These are phyloP conservation scores for Cairina moschata DNA, from an alignment of 2,113 vertebrate species.

Conservation along the genomic window DNA sequence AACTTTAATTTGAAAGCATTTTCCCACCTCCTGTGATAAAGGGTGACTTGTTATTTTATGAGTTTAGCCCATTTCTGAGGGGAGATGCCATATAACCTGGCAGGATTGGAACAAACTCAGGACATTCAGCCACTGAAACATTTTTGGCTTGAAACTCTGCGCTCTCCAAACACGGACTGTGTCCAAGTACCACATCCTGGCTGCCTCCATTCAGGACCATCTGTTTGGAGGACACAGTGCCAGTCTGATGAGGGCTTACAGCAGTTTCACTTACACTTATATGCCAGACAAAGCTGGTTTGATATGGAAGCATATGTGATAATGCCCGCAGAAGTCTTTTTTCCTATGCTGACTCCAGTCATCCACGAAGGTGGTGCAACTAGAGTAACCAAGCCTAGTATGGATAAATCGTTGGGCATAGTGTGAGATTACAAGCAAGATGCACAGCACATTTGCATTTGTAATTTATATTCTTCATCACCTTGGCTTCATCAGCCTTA, in stretches of 20 bases:
- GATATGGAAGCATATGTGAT: not conserved
- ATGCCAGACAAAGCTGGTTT: not conserved
- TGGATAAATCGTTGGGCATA: not conserved
- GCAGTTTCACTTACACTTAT: not conserved
- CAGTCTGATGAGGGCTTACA: not conserved
- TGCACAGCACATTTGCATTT: rapidly evolving
- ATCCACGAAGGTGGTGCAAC: not conserved
- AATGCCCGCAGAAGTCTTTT: not conserved
- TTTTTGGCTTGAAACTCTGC: not conserved
- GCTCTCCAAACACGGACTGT: not conserved
- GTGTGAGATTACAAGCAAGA: not conserved
- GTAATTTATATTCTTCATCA: not conserved
- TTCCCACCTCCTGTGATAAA: not conserved
- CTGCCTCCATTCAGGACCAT: not conserved
- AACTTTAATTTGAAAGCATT: not conserved
- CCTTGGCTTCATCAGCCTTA: not conserved
- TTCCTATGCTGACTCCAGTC: not conserved
- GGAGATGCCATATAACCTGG: not conserved
- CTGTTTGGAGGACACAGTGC: not conserved
- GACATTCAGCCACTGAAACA: not conserved
- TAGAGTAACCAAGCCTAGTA: not conserved
- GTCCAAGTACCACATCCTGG: not conserved
- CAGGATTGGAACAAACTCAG: not conserved
- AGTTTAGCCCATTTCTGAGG: not conserved
- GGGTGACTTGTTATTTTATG: not conserved